Evolutionary conservation across 92 coral and sea anemone species (phyloP), one percentile per base, ranked within the genome.

Genomic region (Virgularia gustaviana): DNA sequence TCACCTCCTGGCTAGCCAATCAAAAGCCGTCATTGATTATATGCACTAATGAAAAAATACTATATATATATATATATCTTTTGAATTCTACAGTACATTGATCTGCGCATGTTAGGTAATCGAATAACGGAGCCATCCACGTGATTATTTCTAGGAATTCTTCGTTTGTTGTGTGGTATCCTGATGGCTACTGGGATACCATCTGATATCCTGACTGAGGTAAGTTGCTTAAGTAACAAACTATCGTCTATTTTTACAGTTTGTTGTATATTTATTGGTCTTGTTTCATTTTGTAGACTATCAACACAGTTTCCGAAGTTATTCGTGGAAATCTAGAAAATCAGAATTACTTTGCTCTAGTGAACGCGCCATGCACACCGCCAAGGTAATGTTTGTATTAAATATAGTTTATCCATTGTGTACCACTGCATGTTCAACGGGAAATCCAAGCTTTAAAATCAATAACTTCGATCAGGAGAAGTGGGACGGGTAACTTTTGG

Each of bases 171-270:
- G 36, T 90, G 98, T 83, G 85, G 79, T 42, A 89, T 92, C 43
- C 84, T 92, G 0, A 92, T 92, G 98, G 95, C 98, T 0, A 92
- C 94, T 77, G 98, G 98, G 18, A 89, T 92, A 65, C 98, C 98
- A 9, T 95, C 96, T 0, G 96, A 92, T 55, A 92, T 92, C 41
- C 83, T 92, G 9, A 92, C 98, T 18, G 98, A 92, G 76, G 98
- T 92, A 71, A 57, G 65, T 32, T 51, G 1, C 0, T 25, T 25
- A 30, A 20, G 53, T 24, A 15, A 9, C 10, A 57, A 12, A 58
- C 6, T n/a, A 15, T 3, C 42, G 4, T 29, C 44, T 32, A 8
- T 63, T 11, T n/a, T n/a, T n/a, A n/a, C n/a, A n/a, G n/a, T n/a
- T n/a, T n/a, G n/a, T n/a, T n/a, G n/a, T n/a, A n/a, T n/a, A n/a